Base-by-base conservation (phyloP, 2,888 invertebrate genomes). In the Scaptomyza flava region DNA sequence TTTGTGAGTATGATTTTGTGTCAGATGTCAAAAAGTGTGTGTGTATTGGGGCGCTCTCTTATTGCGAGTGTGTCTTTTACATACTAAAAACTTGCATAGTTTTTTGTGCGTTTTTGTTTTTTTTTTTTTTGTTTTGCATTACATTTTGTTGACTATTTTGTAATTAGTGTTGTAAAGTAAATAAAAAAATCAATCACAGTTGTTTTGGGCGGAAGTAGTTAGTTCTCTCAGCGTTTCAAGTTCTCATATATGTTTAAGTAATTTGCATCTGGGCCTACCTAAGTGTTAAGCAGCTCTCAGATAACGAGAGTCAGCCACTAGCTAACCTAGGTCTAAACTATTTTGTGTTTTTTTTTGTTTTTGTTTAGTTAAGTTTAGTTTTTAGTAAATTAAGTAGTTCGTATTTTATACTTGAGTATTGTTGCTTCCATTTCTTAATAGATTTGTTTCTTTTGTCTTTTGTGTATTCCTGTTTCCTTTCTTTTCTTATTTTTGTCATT, bases 331-430 rank as follows among this genome's bases (percentile, higher is more conserved):
- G 45, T 75, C 68, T 75, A 70, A 68, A 68, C 59, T 73, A 47
- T 50, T 38, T 51, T 53, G 30, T 31, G 4, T 33, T 46, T 43
- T 34, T 23, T 23, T 12, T 2, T 4, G 1, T 23, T 23, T 23
- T 27, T 23, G 23, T 23, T 46, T 30, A 43, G 45, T 48, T 50
- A 23, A 48, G 33, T 51, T 46, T 56, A 58, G 63, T 66, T 77
- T 27, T 71, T 66, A 61, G 69, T 67, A 62, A 60, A 65, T 78
- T 88, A 80, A 84, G 81, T 85, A 89, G 81, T 81, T 76, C 71
- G 81, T 89, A 89, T 90, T 88, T 90, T 83, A 90, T 90, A 91
- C 89, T 90, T 90, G 90, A 90, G 90, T 90, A 91, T 91, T 90
- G 85, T 87, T 89, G 83, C 76, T 85, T 73, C 59, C 68, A 62